Percentiles rank a stretch among this genome's conserved stretches.
Conservation (phyloP, 1,140 invertebrate genomes). For the Sarcophaga bullata region DNA sequence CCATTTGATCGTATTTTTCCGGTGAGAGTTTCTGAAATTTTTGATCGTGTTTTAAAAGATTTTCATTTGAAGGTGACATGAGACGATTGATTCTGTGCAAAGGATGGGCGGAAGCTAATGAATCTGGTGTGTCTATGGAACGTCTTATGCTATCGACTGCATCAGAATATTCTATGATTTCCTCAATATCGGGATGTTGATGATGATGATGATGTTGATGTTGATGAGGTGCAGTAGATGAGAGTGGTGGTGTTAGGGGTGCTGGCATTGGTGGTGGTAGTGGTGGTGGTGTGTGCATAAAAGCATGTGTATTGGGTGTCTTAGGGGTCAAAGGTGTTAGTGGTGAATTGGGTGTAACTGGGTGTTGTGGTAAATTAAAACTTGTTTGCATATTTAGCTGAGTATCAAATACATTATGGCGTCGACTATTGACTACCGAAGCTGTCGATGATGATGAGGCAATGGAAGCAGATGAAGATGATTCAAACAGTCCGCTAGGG, state of each 20-base stretch:
- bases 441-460: not conserved
- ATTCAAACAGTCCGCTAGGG: not conserved
- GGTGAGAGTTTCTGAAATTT: slow-evolving; percentile 65
- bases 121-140: slow-evolving; percentile 43
- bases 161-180: slow-evolving; percentile 62
- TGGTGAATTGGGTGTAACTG: slow-evolving; percentile 43
- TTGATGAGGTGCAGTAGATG: slow-evolving; percentile 3
- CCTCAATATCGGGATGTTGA: slow-evolving; percentile 48
- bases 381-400: slow-evolving; percentile 35
- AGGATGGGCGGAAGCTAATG: slow-evolving; percentile 31
- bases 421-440: not conserved
- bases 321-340: slow-evolving; percentile 42
- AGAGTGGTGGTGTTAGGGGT: not conserved
- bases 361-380: slow-evolving; percentile 5
- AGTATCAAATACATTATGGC: slow-evolving; percentile 42
- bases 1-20: slow-evolving; percentile 62
- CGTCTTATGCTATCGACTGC: slow-evolving; percentile 62
- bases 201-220: not conserved
- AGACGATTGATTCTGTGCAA: slow-evolving; percentile 33
- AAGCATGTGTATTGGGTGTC: slow-evolving; percentile 48
- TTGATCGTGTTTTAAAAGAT: slow-evolving; percentile 60
- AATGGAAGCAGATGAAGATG: slow-evolving; percentile 32
- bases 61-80: slow-evolving; percentile 58
- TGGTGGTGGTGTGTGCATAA: slow-evolving; percentile 43
- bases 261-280: not conserved